Evolutionary conservation across 2,113 vertebrate species (phyloP), one percentile per base, ranked within the genome.

Genomic region (Pogonocichla stellata): DNA sequence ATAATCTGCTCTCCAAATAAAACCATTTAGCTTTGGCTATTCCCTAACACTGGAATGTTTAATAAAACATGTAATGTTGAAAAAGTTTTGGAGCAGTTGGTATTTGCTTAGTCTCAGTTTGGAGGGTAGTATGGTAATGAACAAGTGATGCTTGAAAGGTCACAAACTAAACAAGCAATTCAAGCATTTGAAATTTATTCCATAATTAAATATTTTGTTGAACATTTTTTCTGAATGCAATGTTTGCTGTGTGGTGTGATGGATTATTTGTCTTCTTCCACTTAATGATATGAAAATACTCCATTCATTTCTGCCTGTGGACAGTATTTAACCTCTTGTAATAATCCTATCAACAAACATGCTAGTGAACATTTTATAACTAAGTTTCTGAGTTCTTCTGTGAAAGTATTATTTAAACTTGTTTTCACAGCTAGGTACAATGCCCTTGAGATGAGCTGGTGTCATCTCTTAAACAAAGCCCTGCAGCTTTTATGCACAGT

Each of bases 81-180:
- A 47, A 74, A 88, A 70, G 28, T 64, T 71, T 57, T 58, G 19
- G 14, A 66, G 60, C 43, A 74, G 65, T 80, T 93, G 64, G 3
- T 77, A 40, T 96, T 91, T 96, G 70, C n/a, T 80, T 81, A 57
- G 51, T 88, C 45, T 81, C 31, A 29, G 34, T 65, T 74, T 83
- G 48, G 51, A 90, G 65, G 20, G 5, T 71, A 67, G 43, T 31
- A 53, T 79, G 54, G 54, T 95, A 83, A 88, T 79, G 92, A 95
- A 58, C 38, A 88, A 86, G 29, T 42, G 40, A 91, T 64, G 81
- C 91, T 93, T 92, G 74, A 95, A 96, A 96, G 83, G 92, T 94
- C 88, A 88, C 73, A 90, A 80, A 77, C 31, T 61, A 78, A 95
- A 34, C 74, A 90, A 93, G 51, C 77, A 73, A 67, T 61, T 77